Conservation (phyloP, 2,888 invertebrate species). For the Chrysomela aeneicollis region DNA sequence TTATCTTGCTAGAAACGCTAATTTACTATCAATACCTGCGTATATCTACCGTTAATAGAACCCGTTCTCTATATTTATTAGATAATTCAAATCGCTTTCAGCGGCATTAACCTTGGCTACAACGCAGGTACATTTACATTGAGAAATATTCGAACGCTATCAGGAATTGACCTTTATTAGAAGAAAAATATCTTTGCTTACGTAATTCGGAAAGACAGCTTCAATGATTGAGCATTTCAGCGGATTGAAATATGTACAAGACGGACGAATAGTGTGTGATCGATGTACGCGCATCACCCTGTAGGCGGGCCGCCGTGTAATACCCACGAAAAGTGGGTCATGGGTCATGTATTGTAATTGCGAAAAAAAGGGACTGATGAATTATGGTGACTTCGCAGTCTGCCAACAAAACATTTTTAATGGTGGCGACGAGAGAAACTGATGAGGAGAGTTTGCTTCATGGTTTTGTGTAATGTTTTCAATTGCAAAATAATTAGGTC, state of each 20-base stretch:
- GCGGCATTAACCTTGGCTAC: slow-evolving; percentile 39
- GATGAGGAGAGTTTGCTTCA: background rate
- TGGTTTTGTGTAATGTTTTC: too few relatives aligned
- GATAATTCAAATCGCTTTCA: slow-evolving; percentile 23
- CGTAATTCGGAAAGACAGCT: slow-evolving; percentile 18
- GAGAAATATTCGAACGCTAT: slow-evolving; percentile 31
- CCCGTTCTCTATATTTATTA: slow-evolving; percentile 23
- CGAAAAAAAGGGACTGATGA: slow-evolving; percentile 35
- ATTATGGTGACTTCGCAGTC: slow-evolving; percentile 41
- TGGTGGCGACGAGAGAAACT: slow-evolving; percentile 6
- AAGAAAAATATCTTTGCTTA: slow-evolving; percentile 21
- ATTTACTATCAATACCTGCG: background rate
- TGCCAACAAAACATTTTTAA: slow-evolving; percentile 37
- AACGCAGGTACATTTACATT: slow-evolving; percentile 36
- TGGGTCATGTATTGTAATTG: slow-evolving; percentile 28
- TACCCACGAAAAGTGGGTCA: slow-evolving; percentile 29
- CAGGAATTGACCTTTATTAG: slow-evolving; percentile 35
- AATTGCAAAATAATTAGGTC: too few relatives aligned
- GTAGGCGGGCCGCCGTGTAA: slow-evolving; percentile 19
- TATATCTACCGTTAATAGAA: background rate
- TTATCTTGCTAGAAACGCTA: too few relatives aligned
- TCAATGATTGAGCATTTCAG: too few relatives aligned
- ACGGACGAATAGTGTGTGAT: too few relatives aligned
- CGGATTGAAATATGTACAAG: too few relatives aligned
- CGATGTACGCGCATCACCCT: background rate